Conservation (phyloP, 2,888 invertebrate genomes). For the Euplagia quadripunctaria region DNA sequence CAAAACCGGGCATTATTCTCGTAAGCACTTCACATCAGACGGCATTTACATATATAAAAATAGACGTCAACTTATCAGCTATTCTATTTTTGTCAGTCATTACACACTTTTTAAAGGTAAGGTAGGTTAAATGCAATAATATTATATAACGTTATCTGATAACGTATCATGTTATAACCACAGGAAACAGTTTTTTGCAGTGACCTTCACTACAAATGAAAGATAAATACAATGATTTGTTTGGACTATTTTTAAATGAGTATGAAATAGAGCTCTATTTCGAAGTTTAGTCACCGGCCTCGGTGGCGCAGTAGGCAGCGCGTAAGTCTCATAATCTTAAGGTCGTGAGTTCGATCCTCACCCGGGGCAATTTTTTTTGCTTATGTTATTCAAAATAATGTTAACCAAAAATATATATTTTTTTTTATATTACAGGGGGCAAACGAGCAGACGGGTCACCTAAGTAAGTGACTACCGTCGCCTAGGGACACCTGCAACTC, state of each 20-base stretch:
- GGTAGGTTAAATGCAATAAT: background rate
- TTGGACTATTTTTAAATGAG: background rate
- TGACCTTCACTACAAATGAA: background rate
- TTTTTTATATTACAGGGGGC: too few relatives aligned
- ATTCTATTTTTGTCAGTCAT: too few relatives aligned
- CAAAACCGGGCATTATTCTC: too few relatives aligned
- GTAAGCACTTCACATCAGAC: too few relatives aligned
- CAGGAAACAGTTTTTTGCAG: background rate
- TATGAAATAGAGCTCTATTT: background rate
- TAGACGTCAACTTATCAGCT: too few relatives aligned
- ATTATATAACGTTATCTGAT: background rate
- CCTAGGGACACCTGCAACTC: too few relatives aligned
- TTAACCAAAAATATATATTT: too few relatives aligned
- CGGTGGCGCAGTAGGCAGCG: conserved; percentile 96
- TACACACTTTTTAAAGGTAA: too few relatives aligned
- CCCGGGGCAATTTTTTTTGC: conserved; percentile 50
- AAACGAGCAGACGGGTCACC: too few relatives aligned
- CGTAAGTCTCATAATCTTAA: conserved; percentile 97
- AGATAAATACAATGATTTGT: background rate
- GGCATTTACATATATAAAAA: too few relatives aligned
- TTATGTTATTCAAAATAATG: background rate
- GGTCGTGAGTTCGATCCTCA: conserved; percentile 87
- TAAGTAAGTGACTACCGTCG: too few relatives aligned
- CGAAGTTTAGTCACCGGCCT: conserved; percentile 76
- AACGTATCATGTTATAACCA: background rate